Percentiles rank a stretch among this genome's conserved stretches.
phyloP scores from a whole-genome alignment of 1,140 invertebrate genomes.

The Aphaenogaster floridana region DNA sequence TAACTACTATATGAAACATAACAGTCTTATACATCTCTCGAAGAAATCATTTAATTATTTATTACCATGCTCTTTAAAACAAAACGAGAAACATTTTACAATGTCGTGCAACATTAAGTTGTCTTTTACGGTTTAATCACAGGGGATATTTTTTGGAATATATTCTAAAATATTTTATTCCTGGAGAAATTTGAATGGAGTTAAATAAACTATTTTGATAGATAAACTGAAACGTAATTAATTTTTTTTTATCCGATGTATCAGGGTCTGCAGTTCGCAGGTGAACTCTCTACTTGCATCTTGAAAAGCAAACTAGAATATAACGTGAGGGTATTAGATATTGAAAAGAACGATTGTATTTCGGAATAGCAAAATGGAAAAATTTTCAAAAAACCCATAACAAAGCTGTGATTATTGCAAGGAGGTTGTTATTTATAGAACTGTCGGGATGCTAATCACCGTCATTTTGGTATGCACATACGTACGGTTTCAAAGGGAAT shows the following conservation, averaged over 20 bases:
- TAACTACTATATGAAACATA: neutral
- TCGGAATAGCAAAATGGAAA: too few relatives aligned
- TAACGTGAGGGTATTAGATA: too few relatives aligned
- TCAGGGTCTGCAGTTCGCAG: too few relatives aligned
- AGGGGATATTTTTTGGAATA: neutral
- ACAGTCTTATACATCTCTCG: neutral
- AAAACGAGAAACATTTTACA: neutral
- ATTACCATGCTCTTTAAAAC: neutral
- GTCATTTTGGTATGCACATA: neutral
- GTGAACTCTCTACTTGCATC: too few relatives aligned
- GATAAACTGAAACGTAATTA: too few relatives aligned
- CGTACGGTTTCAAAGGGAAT: neutral
- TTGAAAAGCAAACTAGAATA: too few relatives aligned
- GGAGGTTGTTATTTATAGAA: neutral
- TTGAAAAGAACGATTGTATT: too few relatives aligned
- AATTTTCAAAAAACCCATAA: too few relatives aligned
- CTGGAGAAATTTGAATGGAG: neutral
- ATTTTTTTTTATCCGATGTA: too few relatives aligned
- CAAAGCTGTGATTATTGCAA: neutral
- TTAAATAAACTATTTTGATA: neutral
- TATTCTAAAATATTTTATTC: neutral
- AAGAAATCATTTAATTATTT: conserved; percentile 4
- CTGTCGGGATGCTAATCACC: neutral
- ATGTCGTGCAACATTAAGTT: neutral
- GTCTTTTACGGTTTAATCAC: neutral